Base-by-base conservation (phyloP, 2,888 invertebrate genomes). In the Graphium colonna region DNA sequence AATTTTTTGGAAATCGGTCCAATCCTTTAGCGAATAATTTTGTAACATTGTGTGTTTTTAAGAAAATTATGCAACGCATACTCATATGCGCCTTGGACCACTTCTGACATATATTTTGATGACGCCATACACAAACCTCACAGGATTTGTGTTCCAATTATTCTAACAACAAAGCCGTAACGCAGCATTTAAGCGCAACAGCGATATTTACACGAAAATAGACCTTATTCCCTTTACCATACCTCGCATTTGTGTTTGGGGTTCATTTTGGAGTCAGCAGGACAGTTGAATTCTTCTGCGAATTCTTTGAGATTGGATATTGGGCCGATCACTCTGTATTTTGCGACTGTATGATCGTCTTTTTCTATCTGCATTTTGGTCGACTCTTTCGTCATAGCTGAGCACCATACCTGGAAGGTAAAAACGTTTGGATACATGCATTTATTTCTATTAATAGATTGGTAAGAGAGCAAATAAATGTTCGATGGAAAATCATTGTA, bases 331-430 rank as follows among this genome's bases (percentile, higher is more conserved):
- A 97, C 97, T 58, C 97, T 90, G 76, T 93, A 97, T 69, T 94
- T 94, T 1, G 97, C 95, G 0, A 97, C 96, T 10, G 96, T 95
- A 76, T 98, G 98, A 16, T 97, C 94, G 77, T 98, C 98, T 73
- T 97, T 98, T 71, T 97, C 95, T 63, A 98, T 94, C 79, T 97
- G 95, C 68, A 98, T 92, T 60, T 94, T 92, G 0, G 92, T 93
- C 0, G 96, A 94, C 82, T 97, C 97, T 65, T 95, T 94, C 1
- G 96, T 97, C 72, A 94, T 94, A 0, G 95, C 91, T 4, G 97
- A 95, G 73, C 97, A 97, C 97, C 97, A 97, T 3, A 97, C 96
- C 95, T 94, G 57, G 5, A 62, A 59, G 61, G n/a, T n/a, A n/a
- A n/a, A n/a, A n/a, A n/a, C n/a, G n/a, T n/a, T n/a, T n/a, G n/a